Evolutionary conservation across 37 sponge, comb jelly and placozoan species (phyloP), one percentile per base, ranked within the genome.

Genomic region (Theonella swinhoei): DNA sequence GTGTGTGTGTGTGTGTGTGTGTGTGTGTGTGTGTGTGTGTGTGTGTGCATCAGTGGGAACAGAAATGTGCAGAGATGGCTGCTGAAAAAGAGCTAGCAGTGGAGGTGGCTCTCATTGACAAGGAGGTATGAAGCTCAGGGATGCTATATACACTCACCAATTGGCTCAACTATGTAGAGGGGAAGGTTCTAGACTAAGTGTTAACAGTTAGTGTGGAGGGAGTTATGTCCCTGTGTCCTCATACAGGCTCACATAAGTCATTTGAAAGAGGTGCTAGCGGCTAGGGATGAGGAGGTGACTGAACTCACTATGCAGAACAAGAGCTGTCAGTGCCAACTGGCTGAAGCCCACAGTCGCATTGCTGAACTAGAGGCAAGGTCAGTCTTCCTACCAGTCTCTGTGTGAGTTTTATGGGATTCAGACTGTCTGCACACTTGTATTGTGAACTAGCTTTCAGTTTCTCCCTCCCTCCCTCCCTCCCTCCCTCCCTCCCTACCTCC

Each of bases 31-130:
- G 60, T 20, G n/a, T n/a, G n/a, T n/a, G n/a, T n/a, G n/a, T n/a
- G n/a, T n/a, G n/a, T n/a, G n/a, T n/a, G n/a, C n/a, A 58, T 20
- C 80, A 86, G 82, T 81, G 81, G 88, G 93, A 92, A 60, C 93
- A 92, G 31, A 92, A 81, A 64, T 92, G 89, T 76, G 59, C 88
- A 62, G 88, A 92, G 64, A 61, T 92, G 31, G 79, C 63, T 24
- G 88, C 89, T 9, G 93, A 92, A 64, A 84, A 77, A 19, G 85
- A 92, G 70, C 84, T 92, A 77, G 77, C 78, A 11, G 37, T 92
- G 4, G 93, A 92, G 31, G 72, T 88, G 43, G 93, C 85, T 62
- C 54, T 82, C 34, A 68, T 88, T 2, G 89, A 88, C 0, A 72
- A 80, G 81, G 80, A 75, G 17, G 36, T 40, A 22, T 2, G 28